Evolutionary conservation across 2,888 invertebrate species (phyloP), one percentile per base, ranked within the genome.

Genomic region (Xanthorhoe designata): DNA sequence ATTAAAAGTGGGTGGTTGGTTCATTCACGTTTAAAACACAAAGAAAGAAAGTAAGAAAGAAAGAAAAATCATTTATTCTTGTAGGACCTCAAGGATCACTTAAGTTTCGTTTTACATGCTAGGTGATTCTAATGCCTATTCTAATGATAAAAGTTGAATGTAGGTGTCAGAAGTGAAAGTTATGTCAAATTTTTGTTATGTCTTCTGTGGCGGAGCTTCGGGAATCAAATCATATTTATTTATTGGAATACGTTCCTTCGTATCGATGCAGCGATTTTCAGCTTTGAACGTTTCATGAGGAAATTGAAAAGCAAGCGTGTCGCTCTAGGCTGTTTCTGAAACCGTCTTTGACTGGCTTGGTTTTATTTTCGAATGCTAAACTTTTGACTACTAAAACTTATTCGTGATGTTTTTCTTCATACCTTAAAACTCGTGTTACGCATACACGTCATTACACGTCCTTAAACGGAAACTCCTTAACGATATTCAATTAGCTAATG

Each of bases 221-320:
- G 65, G 67, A 67, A 65, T 67, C 55, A 56, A 56, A 71, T 71
- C 67, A 65, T 67, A 71, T 71, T 67, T 71, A 71, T 69, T 69
- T 71, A 69, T 69, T 65, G 67, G 65, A 71, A 69, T 64, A 56
- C 52, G 49, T 49, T 54, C 17, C 29, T 29, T 45, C 50, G 42
- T 62, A 61, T 24, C 24, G 61, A 55, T 50, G 49, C 55, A 47
- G 24, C 49, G 50, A 50, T 61, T 61, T 61, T 61, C 15, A 17
- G 61, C 50, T 55, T 24, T 49, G 15, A 3, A 38, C 55, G 55
- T 49, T 54, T 38, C 55, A 18, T 35, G 55, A 55, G 61, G 61
- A 61, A 61, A 61, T 61, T 55, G 55, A 55, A 61, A 61, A 49
- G 61, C 60, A 45, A 53, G 45, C 53, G 53, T 18, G 8, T 35